Evolutionary conservation across 2,113 vertebrate species (phyloP).

Genomic region (Conger conger): DNA sequence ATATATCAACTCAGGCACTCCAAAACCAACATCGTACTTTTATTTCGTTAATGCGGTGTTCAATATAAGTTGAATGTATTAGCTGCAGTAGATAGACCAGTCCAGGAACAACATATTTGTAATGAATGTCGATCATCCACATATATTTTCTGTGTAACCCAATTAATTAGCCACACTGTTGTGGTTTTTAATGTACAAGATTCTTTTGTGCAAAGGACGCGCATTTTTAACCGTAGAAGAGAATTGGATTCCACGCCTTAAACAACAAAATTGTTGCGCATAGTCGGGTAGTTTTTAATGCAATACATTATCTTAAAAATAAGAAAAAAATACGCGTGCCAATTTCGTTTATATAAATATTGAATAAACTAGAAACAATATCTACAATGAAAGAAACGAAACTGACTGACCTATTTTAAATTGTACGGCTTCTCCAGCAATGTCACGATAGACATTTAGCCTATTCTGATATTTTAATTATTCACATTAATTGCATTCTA

Average conservation of each 20-base stretch:
- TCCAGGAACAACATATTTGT: not conserved
- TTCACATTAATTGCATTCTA: not conserved
- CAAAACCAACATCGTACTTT: too few relatives aligned
- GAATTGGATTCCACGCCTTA: not conserved
- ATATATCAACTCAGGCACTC: not conserved
- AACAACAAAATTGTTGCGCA: not conserved
- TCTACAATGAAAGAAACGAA: not conserved
- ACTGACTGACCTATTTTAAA: not conserved
- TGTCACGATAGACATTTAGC: not conserved
- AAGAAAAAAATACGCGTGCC: not conserved
- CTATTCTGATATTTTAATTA: not conserved
- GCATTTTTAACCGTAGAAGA: not conserved
- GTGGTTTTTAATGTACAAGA: not conserved
- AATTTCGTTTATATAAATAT: not conserved
- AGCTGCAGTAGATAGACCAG: not conserved
- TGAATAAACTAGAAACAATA: not conserved
- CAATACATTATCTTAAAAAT: not conserved
- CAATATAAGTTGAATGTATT: too few relatives aligned
- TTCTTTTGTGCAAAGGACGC: not conserved
- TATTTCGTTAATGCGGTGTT: too few relatives aligned
- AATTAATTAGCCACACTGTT: not conserved
- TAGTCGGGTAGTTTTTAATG: not conserved
- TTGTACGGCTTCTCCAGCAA: not conserved
- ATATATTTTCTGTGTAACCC: not conserved
- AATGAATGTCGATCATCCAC: not conserved